Conservation (phyloP, 2,888 invertebrate species). For the Hybos culiciformis region DNA sequence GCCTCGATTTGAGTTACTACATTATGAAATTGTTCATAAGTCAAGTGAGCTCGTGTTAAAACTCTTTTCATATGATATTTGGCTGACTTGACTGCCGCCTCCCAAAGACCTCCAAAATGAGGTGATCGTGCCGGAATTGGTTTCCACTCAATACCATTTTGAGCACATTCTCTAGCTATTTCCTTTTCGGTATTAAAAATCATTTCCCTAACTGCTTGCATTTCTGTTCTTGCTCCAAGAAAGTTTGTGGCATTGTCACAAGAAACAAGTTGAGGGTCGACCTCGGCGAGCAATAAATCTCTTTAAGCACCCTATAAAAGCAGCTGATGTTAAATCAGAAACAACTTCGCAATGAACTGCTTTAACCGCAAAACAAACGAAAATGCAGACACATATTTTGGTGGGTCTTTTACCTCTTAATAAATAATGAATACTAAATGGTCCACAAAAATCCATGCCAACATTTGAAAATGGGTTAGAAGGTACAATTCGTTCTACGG, state of each 20-base stretch:
- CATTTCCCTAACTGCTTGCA: background rate
- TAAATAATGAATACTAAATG: background rate
- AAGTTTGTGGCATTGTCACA: background rate
- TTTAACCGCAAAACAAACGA: background rate
- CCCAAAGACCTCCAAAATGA: background rate
- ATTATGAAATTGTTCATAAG: slow-evolving; percentile 19
- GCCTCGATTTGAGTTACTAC: slow-evolving; percentile 18
- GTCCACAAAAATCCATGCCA: slow-evolving; percentile 1
- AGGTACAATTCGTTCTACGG: background rate
- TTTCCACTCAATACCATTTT: background rate
- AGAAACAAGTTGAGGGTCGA: background rate
- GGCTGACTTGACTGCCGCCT: background rate
- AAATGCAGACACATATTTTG: background rate
- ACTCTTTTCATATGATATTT: slow-evolving; percentile 16
- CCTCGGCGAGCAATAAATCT: background rate
- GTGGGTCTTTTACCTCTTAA: background rate
- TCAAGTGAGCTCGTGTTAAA: slow-evolving; percentile 15
- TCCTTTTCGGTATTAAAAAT: background rate
- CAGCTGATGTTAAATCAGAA: background rate
- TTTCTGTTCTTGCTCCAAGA: background rate
- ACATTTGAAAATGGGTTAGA: background rate
- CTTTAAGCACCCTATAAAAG: background rate
- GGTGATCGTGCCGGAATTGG: background rate
- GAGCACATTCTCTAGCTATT: background rate
- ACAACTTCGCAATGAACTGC: background rate